Evolutionary conservation across 2,797 vertebrate species (phyloP).

Genomic region (Helicolenus hilgendorfi): DNA sequence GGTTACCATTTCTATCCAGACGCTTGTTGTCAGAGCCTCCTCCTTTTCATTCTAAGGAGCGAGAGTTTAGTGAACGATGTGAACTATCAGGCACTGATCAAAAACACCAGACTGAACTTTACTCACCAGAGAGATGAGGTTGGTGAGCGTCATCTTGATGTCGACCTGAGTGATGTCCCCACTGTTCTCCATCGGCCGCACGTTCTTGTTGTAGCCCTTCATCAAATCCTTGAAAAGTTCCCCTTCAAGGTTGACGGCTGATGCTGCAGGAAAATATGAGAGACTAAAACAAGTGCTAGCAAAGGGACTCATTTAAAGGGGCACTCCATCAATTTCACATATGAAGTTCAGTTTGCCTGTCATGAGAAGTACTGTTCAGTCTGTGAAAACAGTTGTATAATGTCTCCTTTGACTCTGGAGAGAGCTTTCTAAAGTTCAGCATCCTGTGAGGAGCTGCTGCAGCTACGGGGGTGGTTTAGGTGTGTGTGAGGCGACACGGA

Average conservation of each 20-base stretch:
- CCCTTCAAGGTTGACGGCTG: slow-evolving; percentile 92
- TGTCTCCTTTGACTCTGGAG: background rate
- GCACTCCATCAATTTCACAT: background rate
- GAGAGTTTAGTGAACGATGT: background rate
- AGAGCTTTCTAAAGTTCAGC: background rate
- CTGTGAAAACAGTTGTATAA: background rate
- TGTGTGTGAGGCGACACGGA: too few species aligned
- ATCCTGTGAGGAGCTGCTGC: too few species aligned
- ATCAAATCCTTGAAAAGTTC: slow-evolving; percentile 93
- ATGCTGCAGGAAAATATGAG: slow-evolving; percentile 40
- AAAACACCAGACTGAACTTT: background rate
- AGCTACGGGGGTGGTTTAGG: too few species aligned
- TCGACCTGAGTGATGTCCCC: slow-evolving; percentile 92
- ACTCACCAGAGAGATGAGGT: slow-evolving; percentile 97
- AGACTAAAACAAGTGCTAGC: background rate
- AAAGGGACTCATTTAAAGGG: background rate
- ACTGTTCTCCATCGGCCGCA: slow-evolving; percentile 88
- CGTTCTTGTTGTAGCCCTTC: slow-evolving; percentile 92
- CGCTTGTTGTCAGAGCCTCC: slow-evolving; percentile 95
- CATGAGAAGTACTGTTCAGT: background rate
- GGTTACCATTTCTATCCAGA: slow-evolving; percentile 98
- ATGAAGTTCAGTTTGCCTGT: background rate
- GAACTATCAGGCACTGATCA: background rate
- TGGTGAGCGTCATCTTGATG: slow-evolving; percentile 97
- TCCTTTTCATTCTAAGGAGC: slow-evolving; percentile 94